Conservation (phyloP, 2,888 invertebrate genomes). For the Mimachlamys varia region DNA sequence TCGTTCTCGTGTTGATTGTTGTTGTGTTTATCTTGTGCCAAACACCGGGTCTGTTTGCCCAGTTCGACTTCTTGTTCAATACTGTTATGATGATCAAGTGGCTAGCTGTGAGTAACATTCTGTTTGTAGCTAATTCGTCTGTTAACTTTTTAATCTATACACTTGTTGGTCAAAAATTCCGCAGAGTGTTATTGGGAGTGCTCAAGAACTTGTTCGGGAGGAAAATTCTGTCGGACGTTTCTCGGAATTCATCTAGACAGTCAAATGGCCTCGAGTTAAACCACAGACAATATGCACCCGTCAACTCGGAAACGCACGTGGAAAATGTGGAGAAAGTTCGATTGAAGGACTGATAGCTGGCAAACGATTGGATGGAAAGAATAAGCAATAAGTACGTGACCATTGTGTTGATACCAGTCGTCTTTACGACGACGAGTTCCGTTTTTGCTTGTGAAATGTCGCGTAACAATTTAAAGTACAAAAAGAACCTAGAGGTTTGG, state of each 20-base stretch:
- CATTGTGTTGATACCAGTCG: background rate
- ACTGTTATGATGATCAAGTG: conserved; percentile 67
- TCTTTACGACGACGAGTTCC: background rate
- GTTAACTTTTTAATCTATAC: conserved; percentile 79
- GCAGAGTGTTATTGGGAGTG: conserved; percentile 70
- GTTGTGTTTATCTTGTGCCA: conserved; percentile 79
- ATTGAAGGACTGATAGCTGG: background rate
- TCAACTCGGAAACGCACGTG: conserved; percentile 41
- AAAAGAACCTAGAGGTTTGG: too few relatives aligned
- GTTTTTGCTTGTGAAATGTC: background rate
- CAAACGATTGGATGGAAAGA: background rate
- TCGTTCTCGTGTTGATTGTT: conserved; percentile 77
- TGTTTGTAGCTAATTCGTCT: conserved; percentile 77
- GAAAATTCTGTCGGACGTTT: conserved; percentile 53
- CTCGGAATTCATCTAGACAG: conserved; percentile 49
- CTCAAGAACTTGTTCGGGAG: conserved; percentile 62
- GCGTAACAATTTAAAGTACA: background rate
- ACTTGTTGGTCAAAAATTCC: conserved; percentile 75
- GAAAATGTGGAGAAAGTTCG: conserved; percentile 48
- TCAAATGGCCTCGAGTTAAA: conserved; percentile 53
- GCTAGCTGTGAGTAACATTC: conserved; percentile 74
- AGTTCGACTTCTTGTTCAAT: conserved; percentile 71
- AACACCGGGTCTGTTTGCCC: conserved; percentile 75
- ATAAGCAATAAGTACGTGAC: background rate
- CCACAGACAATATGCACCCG: conserved; percentile 53